These are phyloP conservation scores for Leptinotarsa rubiginosa DNA, from an alignment of 2,888 invertebrate species.

Conservation along the genomic window DNA sequence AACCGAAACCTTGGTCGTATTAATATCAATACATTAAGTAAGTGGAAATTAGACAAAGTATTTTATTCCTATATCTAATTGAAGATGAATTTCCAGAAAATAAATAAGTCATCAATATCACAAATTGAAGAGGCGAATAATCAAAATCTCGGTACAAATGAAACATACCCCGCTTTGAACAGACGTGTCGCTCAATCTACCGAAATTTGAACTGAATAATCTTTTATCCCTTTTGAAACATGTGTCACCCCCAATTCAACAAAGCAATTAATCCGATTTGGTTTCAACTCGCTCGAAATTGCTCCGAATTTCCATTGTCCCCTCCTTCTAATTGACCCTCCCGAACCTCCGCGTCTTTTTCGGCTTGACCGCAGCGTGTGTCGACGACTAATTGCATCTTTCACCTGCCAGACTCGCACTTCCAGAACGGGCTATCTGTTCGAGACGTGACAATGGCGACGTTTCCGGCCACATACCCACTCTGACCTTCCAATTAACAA, in stretches of 20 bases:
- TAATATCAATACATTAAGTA: no score
- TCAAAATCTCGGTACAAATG: neutral
- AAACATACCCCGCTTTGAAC: neutral
- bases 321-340: constrained; percentile 16
- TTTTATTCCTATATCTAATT: no score
- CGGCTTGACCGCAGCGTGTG: constrained; percentile 29
- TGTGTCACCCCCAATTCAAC: constrained; percentile 6
- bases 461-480: constrained; percentile 42
- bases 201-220: constrained; percentile 9
- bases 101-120: no score
- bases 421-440: constrained; percentile 50
- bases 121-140: no score
- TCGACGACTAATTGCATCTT: constrained; percentile 44
- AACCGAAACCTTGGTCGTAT: no score
- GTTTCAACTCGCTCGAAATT: constrained; percentile 8
- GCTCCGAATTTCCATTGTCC: constrained; percentile 5
- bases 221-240: neutral
- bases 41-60: no score
- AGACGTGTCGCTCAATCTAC: neutral
- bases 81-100: no score
- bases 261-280: constrained; percentile 13
- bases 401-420: constrained; percentile 42
- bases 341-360: constrained; percentile 6
- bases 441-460: constrained; percentile 57
- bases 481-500: constrained; percentile 15